Percentiles rank a stretch among this genome's conserved stretches.
phyloP scores from a whole-genome alignment of 2,888 invertebrate species.

The Scrobipalpa atriplicella region DNA sequence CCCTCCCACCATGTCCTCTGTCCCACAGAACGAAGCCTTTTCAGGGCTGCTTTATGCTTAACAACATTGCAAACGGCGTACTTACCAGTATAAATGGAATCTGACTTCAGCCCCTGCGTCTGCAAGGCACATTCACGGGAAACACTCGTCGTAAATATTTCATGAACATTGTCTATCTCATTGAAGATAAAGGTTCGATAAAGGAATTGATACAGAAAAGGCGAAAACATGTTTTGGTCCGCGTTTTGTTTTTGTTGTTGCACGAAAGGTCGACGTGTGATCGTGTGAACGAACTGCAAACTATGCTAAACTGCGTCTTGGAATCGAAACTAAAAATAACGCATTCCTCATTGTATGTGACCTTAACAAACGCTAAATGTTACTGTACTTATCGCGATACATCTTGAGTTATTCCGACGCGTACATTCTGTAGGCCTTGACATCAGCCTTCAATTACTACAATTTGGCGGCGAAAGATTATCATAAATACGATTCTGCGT shows the following conservation, averaged over 20 bases:
- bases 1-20: slow-evolving; percentile 42
- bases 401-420: background rate
- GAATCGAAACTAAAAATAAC: slow-evolving; percentile 15
- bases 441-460: background rate
- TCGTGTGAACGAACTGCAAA: slow-evolving; percentile 26
- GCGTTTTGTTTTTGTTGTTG: slow-evolving; percentile 21
- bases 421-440: slow-evolving; percentile 1
- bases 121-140: slow-evolving; percentile 46
- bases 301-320: slow-evolving; percentile 18
- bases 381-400: background rate
- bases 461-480: slow-evolving; percentile 6
- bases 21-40: slow-evolving; percentile 56
- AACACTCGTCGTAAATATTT: slow-evolving; percentile 55
- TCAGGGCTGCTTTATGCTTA: slow-evolving; percentile 62
- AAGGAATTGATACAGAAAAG: slow-evolving; percentile 18
- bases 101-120: slow-evolving; percentile 52
- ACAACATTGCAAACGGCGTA: slow-evolving; percentile 59
- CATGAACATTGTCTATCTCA: slow-evolving; percentile 37
- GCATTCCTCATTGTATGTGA: background rate
- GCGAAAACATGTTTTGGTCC: slow-evolving; percentile 27
- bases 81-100: slow-evolving; percentile 54
- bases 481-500: background rate
- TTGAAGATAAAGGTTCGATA: slow-evolving; percentile 27
- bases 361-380: slow-evolving; percentile 11
- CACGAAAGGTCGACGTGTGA: slow-evolving; percentile 19